phyloP scores from a whole-genome alignment of 2,888 invertebrate genomes.

The Conistra vaccinii region DNA sequence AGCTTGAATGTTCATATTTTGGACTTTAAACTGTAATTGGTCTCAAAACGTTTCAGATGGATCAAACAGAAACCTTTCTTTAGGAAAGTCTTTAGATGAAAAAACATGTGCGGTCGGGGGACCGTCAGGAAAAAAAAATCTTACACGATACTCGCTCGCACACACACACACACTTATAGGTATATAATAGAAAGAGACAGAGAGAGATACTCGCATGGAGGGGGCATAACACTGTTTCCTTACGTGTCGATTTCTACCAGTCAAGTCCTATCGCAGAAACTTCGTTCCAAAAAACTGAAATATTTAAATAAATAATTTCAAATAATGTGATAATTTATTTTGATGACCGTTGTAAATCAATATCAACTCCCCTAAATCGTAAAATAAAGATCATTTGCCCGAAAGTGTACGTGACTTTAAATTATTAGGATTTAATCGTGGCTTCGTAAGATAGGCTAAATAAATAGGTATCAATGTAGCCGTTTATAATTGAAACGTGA shows the following conservation, averaged over 20 bases:
- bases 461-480: constrained; percentile 21
- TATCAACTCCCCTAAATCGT: constrained; percentile 4
- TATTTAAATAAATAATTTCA: background rate
- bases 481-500: constrained; percentile 41
- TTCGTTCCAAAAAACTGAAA: background rate
- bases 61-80: background rate
- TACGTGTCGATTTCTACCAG: too few species aligned
- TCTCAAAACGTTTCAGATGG: background rate
- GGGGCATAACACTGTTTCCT: too few species aligned
- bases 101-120: too few species aligned
- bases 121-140: too few species aligned
- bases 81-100: background rate
- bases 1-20: background rate
- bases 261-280: too few species aligned
- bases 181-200: too few species aligned
- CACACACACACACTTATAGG: too few species aligned
- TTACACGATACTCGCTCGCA: too few species aligned
- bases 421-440: constrained; percentile 33
- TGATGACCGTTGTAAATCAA: background rate
- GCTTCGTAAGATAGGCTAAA: constrained; percentile 33
- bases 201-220: too few species aligned
- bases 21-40: background rate
- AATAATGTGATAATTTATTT: background rate
- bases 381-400: constrained; percentile 34
- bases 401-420: constrained; percentile 46